A percentile compares a stretch with the other conserved stretches of the same genome.
phyloP scores from a whole-genome alignment of 2,888 invertebrate species.

The Operophtera brumata region DNA sequence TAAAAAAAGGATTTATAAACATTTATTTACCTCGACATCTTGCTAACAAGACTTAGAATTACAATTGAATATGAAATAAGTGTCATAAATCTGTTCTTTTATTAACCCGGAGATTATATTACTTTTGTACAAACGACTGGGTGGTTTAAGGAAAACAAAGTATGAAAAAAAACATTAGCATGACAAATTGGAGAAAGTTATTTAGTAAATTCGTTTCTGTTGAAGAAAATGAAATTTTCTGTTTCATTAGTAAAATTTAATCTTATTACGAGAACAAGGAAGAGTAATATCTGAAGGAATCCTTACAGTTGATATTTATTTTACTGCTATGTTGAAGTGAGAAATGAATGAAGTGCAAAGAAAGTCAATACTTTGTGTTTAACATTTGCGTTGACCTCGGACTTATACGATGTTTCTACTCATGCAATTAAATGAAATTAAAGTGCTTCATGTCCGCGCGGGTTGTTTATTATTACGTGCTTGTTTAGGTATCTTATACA shows the following conservation, averaged over 20 bases:
- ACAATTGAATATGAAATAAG: too few species aligned
- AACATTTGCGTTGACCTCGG: neutral
- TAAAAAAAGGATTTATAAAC: too few species aligned
- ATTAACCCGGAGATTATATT: constrained; percentile 21
- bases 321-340: constrained; percentile 13
- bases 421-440: constrained; percentile 9
- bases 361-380: neutral
- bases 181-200: constrained; percentile 65
- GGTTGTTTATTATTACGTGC: constrained; percentile 16
- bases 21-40: too few species aligned
- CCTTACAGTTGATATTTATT: constrained; percentile 57
- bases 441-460: constrained; percentile 15
- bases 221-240: constrained; percentile 70
- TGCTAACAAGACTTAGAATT: too few species aligned
- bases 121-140: constrained; percentile 24
- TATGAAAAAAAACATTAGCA: constrained; percentile 54
- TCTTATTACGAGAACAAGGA: constrained; percentile 62
- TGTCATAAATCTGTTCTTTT: too few species aligned
- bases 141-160: constrained; percentile 29
- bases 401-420: neutral
- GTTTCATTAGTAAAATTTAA: constrained; percentile 76
- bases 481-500: constrained; percentile 9
- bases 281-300: constrained; percentile 59
- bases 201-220: constrained; percentile 61
- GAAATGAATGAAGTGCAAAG: neutral